Percentiles rank a stretch among this genome's conserved stretches.
Conservation (phyloP, 2,113 vertebrate genomes). For the Circaetus gallicus region DNA sequence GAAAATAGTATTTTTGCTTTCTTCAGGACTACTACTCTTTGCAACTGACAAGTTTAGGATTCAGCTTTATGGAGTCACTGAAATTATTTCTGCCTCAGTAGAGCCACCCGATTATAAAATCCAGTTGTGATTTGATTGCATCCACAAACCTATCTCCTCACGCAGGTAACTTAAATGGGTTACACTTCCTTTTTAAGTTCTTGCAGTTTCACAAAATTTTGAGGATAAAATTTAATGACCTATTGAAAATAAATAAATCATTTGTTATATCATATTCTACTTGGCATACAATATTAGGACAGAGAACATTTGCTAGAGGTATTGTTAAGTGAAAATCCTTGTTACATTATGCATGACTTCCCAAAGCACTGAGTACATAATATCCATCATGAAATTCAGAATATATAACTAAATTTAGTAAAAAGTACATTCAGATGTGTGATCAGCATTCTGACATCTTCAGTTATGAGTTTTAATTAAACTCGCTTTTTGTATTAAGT, state of each 20-base stretch:
- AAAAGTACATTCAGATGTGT: background rate
- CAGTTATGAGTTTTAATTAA: conserved; percentile 44
- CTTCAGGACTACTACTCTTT: background rate
- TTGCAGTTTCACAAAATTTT: background rate
- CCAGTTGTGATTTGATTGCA: background rate
- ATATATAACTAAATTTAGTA: conserved; percentile 28
- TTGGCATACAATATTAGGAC: background rate
- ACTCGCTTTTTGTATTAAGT: conserved; percentile 29
- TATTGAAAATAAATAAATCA: conserved; percentile 39
- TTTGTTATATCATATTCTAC: background rate
- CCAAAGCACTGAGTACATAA: conserved; percentile 25
- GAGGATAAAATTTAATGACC: background rate
- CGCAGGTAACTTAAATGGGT: background rate
- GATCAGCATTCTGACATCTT: conserved; percentile 26
- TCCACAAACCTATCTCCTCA: background rate
- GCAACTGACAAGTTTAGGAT: background rate
- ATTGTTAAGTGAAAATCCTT: conserved; percentile 31
- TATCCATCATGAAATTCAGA: conserved; percentile 56
- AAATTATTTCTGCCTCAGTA: background rate
- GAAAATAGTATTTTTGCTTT: background rate
- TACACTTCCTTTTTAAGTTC: background rate
- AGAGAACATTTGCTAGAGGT: conserved; percentile 50
- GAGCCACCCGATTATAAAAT: background rate
- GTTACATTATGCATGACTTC: conserved; percentile 56
- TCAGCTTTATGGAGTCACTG: background rate